Conservation (phyloP, 2,888 invertebrate species). For the Gnatocerus cornutus region DNA sequence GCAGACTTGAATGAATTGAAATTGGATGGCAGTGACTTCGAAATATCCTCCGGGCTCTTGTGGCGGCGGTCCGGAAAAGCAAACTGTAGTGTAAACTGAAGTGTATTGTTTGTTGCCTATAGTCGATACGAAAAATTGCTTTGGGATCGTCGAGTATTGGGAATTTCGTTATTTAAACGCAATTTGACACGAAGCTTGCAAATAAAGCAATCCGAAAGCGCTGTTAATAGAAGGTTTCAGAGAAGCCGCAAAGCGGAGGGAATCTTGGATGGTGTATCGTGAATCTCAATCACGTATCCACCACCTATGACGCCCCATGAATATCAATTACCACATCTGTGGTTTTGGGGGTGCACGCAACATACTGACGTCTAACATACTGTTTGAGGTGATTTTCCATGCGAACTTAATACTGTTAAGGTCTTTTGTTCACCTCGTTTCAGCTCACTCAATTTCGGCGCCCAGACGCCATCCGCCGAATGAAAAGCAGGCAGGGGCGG, state of each 20-base stretch:
- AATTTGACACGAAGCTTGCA: slow-evolving; percentile 4
- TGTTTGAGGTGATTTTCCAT: slow-evolving; percentile 22
- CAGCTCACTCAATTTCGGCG: background rate
- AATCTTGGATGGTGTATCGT: slow-evolving; percentile 27
- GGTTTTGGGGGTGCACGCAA: slow-evolving; percentile 33
- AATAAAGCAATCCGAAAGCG: slow-evolving; percentile 14
- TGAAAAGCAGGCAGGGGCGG: too few species aligned
- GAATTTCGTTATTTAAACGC: background rate
- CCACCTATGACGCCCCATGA: slow-evolving; percentile 42
- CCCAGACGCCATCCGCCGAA: too few species aligned
- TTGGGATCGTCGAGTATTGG: too few species aligned
- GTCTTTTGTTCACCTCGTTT: slow-evolving; percentile 9
- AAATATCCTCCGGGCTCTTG: slow-evolving; percentile 15
- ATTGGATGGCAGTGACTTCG: slow-evolving; percentile 32
- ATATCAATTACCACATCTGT: slow-evolving; percentile 39
- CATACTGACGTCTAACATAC: slow-evolving; percentile 9
- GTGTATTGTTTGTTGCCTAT: slow-evolving; percentile 35
- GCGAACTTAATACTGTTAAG: slow-evolving; percentile 22
- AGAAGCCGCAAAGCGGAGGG: slow-evolving; percentile 21
- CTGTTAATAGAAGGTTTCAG: slow-evolving; percentile 11
- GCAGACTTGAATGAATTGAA: slow-evolving; percentile 31
- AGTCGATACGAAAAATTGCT: too few species aligned
- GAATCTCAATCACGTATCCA: slow-evolving; percentile 39
- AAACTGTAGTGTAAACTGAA: background rate
- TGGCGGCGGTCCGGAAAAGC: background rate